These are phyloP conservation scores for Lasioglossum malachurum DNA, from an alignment of 2,888 invertebrate species.

Conservation along the genomic window DNA sequence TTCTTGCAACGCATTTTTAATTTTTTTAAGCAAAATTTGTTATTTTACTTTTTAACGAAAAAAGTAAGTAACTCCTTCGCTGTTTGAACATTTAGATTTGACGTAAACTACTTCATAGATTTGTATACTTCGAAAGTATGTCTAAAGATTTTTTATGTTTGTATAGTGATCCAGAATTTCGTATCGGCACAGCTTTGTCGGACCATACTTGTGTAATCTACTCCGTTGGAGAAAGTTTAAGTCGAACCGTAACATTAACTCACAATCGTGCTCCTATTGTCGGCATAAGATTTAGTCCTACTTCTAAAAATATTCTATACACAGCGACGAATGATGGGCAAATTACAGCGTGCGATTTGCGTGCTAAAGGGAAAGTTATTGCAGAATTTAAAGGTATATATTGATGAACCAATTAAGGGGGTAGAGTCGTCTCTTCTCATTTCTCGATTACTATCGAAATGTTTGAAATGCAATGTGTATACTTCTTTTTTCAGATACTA, in stretches of 20 bases:
- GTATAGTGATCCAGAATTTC: slow-evolving; percentile 80
- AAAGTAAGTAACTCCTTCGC: not conserved
- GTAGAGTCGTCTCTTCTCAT: too few species aligned
- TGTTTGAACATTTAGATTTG: slow-evolving; percentile 24
- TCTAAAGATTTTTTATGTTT: slow-evolving; percentile 18
- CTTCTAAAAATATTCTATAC: slow-evolving; percentile 87
- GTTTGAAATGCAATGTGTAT: slow-evolving; percentile 74
- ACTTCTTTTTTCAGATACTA: slow-evolving; percentile 72
- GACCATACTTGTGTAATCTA: slow-evolving; percentile 86
- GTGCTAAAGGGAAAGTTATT: slow-evolving; percentile 85
- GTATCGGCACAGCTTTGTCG: slow-evolving; percentile 86
- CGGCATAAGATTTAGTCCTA: slow-evolving; percentile 87
- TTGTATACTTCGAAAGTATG: not conserved
- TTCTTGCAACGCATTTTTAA: not conserved
- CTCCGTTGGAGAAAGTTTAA: slow-evolving; percentile 84
- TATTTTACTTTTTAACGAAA: not conserved
- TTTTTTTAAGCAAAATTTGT: not conserved
- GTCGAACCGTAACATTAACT: slow-evolving; percentile 82
- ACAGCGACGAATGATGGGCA: slow-evolving; percentile 87
- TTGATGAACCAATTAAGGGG: not conserved
- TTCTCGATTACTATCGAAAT: not conserved
- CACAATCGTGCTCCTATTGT: slow-evolving; percentile 86
- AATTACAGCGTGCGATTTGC: slow-evolving; percentile 88
- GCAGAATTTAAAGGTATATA: slow-evolving; percentile 84
- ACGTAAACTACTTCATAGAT: not conserved